phyloP scores from a whole-genome alignment of 2,888 invertebrate genomes.

The Agonopterix subpropinquella region DNA sequence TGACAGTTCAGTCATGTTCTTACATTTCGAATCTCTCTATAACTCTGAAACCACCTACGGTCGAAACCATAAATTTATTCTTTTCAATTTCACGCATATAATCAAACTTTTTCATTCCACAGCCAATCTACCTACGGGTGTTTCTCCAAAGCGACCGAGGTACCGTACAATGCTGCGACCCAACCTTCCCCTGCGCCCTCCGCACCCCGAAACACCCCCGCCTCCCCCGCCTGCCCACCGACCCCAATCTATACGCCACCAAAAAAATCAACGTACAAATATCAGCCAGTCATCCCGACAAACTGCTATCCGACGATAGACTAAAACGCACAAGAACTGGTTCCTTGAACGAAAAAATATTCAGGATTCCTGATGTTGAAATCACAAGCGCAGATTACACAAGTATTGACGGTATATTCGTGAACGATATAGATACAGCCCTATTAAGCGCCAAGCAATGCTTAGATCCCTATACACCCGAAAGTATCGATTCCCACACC shows the following conservation, averaged over 20 bases:
- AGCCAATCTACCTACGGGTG: slow-evolving; percentile 88
- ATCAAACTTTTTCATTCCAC: slow-evolving; percentile 21
- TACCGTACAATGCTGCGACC: slow-evolving; percentile 80
- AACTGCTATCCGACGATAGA: slow-evolving; percentile 26
- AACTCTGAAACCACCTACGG: too few relatives aligned
- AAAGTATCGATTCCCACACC: slow-evolving; percentile 85
- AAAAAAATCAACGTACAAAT: slow-evolving; percentile 19
- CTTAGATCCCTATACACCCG: slow-evolving; percentile 88
- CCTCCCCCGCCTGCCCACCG: slow-evolving; percentile 21
- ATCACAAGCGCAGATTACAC: slow-evolving; percentile 68
- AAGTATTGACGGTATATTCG: slow-evolving; percentile 57
- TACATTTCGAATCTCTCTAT: too few relatives aligned
- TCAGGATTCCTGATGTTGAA: slow-evolving; percentile 62
- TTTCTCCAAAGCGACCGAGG: slow-evolving; percentile 84
- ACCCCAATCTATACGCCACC: slow-evolving; percentile 29
- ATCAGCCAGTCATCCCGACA: slow-evolving; percentile 25
- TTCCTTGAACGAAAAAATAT: slow-evolving; percentile 48
- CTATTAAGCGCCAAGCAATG: slow-evolving; percentile 51
- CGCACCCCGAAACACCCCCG: slow-evolving; percentile 34
- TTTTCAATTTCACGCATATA: too few relatives aligned
- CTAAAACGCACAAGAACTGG: slow-evolving; percentile 43
- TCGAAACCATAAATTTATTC: too few relatives aligned
- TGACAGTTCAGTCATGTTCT: too few relatives aligned
- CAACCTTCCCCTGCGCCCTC: slow-evolving; percentile 48
- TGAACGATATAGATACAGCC: slow-evolving; percentile 72